phyloP scores from a whole-genome alignment of 2,113 vertebrate genomes.

The Strix aluco region DNA sequence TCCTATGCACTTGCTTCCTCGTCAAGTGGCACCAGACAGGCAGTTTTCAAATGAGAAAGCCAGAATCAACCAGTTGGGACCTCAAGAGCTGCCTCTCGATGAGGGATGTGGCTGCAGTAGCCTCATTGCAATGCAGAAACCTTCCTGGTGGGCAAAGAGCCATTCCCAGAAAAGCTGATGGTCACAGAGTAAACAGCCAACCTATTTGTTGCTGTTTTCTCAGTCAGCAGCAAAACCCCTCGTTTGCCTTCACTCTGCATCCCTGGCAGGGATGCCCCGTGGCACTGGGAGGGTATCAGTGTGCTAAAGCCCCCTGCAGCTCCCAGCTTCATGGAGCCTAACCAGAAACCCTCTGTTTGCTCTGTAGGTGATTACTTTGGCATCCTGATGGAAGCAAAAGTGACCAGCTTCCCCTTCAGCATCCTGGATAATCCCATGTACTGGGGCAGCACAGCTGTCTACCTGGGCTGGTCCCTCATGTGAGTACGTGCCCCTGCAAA shows the following conservation, averaged over 20 bases:
- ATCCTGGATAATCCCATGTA: conserved; percentile 95
- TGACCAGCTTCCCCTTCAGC: conserved; percentile 90
- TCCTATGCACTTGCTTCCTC: not conserved
- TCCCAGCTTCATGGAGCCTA: not conserved
- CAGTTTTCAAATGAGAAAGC: not conserved
- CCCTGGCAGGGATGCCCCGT: not conserved
- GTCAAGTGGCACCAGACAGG: not conserved
- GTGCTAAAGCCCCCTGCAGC: accelerated
- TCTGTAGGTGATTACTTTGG: conserved; percentile 92
- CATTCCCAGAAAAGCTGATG: not conserved
- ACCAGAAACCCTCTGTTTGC: not conserved
- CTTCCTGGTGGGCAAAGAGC: not conserved
- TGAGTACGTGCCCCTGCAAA: conserved; percentile 71
- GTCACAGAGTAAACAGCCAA: not conserved
- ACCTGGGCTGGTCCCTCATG: conserved; percentile 93
- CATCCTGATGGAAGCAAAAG: conserved; percentile 90
- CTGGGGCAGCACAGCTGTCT: conserved; percentile 92
- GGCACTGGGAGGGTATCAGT: accelerated
- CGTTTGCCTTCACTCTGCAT: not conserved
- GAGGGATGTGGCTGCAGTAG: not conserved
- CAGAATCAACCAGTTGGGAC: not conserved
- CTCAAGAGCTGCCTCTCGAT: not conserved
- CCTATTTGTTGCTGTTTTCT: not conserved
- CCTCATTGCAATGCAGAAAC: not conserved
- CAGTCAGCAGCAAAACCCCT: not conserved